Percentiles rank a stretch among this genome's conserved stretches.
Evolutionary conservation across 2,113 vertebrate genomes (phyloP).

Genomic region (Zosterops lateralis): DNA sequence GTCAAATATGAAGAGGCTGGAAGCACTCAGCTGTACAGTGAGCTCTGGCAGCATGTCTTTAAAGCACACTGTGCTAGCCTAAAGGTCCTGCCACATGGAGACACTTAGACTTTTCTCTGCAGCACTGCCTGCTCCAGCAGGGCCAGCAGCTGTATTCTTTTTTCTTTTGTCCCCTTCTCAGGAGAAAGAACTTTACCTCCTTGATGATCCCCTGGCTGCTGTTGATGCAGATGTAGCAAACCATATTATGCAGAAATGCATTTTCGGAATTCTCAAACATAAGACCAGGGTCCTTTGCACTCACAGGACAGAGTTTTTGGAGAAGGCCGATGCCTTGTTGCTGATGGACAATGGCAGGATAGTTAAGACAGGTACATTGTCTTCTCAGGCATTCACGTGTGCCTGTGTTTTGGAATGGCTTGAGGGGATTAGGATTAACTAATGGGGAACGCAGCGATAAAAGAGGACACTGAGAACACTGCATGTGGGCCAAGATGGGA

Average conservation of each 20-base stretch:
- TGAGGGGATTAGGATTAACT: neutral
- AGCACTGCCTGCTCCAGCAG: neutral
- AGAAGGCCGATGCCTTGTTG: conserved; percentile 82
- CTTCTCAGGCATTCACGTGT: neutral
- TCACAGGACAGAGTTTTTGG: conserved; percentile 87
- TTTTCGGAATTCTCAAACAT: conserved; percentile 81
- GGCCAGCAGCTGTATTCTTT: neutral
- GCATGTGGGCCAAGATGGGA: neutral
- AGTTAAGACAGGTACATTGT: conserved; percentile 78
- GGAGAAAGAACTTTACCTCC: conserved; percentile 93
- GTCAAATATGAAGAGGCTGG: neutral
- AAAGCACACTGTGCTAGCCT: neutral
- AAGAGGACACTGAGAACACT: neutral
- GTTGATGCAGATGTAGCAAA: conserved; percentile 90
- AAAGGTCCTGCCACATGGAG: neutral
- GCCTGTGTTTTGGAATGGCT: neutral
- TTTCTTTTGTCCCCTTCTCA: conserved; percentile 49
- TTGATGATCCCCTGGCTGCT: conserved; percentile 94
- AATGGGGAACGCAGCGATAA: neutral
- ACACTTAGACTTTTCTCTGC: neutral
- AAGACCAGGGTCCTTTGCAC: conserved; percentile 94
- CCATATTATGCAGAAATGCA: conserved; percentile 90
- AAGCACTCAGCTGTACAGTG: neutral
- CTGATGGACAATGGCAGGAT: conserved; percentile 88
- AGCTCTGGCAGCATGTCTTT: neutral